Percentiles rank a stretch among this genome's conserved stretches.
These are phyloP conservation scores for Spisula solida DNA, from an alignment of 2,888 invertebrate genomes.

Conservation along the genomic window DNA sequence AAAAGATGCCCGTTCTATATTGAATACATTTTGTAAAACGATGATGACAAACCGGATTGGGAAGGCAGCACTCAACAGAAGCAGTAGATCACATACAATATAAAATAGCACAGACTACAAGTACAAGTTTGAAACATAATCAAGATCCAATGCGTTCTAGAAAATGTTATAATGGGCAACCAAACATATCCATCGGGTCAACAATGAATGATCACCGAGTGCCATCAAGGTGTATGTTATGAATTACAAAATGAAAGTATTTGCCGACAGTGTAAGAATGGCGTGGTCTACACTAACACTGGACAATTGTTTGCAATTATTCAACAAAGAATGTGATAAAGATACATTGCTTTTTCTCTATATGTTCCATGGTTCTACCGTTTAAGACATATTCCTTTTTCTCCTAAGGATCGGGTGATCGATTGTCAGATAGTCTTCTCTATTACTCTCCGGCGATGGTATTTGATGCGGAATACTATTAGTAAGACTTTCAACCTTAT, in stretches of 20 bases:
- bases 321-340: not conserved
- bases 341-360: not conserved
- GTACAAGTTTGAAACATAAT: too few species aligned
- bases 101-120: too few species aligned
- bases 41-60: too few species aligned
- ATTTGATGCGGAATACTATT: not conserved
- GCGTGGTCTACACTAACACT: conserved; percentile 1
- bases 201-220: too few species aligned
- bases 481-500: not conserved
- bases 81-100: too few species aligned
- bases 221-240: too few species aligned
- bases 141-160: too few species aligned
- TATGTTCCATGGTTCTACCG: not conserved
- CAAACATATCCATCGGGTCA: too few species aligned
- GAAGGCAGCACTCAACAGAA: too few species aligned
- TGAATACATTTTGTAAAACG: too few species aligned
- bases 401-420: not conserved
- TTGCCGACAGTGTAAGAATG: not conserved
- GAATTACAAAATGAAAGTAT: not conserved
- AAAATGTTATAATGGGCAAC: too few species aligned
- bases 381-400: not conserved
- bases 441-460: not conserved
- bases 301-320: conserved; percentile 29
- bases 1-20: too few species aligned
- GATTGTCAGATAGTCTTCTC: not conserved